A percentile compares a stretch with the other conserved stretches of the same genome.
These are phyloP conservation scores for Diachrysia chrysitis DNA, from an alignment of 2,888 invertebrate genomes.

Conservation along the genomic window DNA sequence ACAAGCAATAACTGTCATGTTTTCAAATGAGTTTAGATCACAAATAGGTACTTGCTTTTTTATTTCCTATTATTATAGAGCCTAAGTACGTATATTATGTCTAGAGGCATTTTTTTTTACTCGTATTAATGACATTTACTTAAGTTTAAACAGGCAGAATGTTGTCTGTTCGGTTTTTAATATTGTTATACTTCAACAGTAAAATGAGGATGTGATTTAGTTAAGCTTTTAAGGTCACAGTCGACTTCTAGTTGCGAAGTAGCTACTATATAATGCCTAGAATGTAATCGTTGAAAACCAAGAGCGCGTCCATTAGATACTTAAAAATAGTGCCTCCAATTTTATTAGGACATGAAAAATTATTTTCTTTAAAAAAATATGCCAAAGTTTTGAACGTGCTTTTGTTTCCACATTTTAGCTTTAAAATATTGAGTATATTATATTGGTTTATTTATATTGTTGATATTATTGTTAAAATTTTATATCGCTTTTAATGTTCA, in stretches of 20 bases:
- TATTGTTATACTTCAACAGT: conserved; percentile 30
- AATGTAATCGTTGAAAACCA: conserved; percentile 44
- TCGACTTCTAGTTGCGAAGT: conserved; percentile 41
- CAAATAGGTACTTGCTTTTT: conserved; percentile 11
- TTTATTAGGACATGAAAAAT: conserved; percentile 21
- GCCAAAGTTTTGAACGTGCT: conserved; percentile 50
- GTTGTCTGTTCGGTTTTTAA: conserved; percentile 35
- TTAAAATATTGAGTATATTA: conserved; percentile 28
- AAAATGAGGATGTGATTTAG: conserved; percentile 42
- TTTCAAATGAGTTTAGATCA: conserved; percentile 43
- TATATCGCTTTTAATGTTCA: conserved; percentile 44
- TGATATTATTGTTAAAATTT: conserved; percentile 49
- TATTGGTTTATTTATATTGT: conserved; percentile 44
- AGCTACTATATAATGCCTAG: conserved; percentile 48
- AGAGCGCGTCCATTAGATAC: conserved; percentile 62
- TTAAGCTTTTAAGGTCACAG: conserved; percentile 51
- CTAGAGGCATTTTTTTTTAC: conserved; percentile 1
- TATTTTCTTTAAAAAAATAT: conserved; percentile 40
- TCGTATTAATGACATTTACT: conserved; percentile 19
- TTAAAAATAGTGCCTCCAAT: conserved; percentile 55
- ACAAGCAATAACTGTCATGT: conserved; percentile 26
- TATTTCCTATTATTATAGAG: conserved; percentile 20
- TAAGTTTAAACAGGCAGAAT: conserved; percentile 14
- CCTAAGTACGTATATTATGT: conserved; percentile 21
- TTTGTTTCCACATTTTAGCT: conserved; percentile 41